Evolutionary conservation across 2,797 vertebrate genomes (phyloP), one percentile per base, ranked within the genome.

Genomic region (Coregonus sp.): DNA sequence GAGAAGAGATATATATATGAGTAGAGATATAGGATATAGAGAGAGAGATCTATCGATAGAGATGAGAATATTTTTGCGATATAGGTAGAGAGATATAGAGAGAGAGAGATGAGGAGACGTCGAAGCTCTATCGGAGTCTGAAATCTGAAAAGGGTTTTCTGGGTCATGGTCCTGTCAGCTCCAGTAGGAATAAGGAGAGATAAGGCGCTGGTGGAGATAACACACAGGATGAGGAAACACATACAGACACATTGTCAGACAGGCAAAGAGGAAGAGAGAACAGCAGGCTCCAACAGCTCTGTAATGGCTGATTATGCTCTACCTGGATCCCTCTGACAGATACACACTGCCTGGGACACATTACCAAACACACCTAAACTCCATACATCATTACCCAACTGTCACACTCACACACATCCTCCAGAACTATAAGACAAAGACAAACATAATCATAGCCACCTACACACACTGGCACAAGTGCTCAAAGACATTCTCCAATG

Each of bases 91-190:
- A 31, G 70, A 1, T n/a, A 37, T n/a, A 66, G 69, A 69, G 66
- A 68, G 56, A 75, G 40, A 69, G 14, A 70, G 50, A 73, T 65
- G 66, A 66, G 80, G 70, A 70, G 68, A 78, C 35, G 40, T 50
- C n/a, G n/a, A 70, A 52, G 73, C 76, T 71, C 65, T 81, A 82
- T 79, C 79, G 12, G 72, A 81, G 79, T 69, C 59, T 63, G 81
- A 80, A 80, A 80, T 77, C 73, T 33, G 85, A 78, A 78, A 79
- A 84, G 78, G 77, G 79, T 84, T 84, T 84, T 85, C 84, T 85
- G 83, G 86, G 86, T 85, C 86, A 85, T 81, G 82, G 80, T 85
- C 74, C 78, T 78, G 82, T 84, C 84, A 77, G 75, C 75, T 77
- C 47, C 37, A 81, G 77, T 76, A 52, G 63, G 75, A 56, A 76